Percentiles rank a stretch among this genome's conserved stretches.
phyloP scores from a whole-genome alignment of 2,888 invertebrate genomes.

The Hermaeophaga mercurialis region DNA sequence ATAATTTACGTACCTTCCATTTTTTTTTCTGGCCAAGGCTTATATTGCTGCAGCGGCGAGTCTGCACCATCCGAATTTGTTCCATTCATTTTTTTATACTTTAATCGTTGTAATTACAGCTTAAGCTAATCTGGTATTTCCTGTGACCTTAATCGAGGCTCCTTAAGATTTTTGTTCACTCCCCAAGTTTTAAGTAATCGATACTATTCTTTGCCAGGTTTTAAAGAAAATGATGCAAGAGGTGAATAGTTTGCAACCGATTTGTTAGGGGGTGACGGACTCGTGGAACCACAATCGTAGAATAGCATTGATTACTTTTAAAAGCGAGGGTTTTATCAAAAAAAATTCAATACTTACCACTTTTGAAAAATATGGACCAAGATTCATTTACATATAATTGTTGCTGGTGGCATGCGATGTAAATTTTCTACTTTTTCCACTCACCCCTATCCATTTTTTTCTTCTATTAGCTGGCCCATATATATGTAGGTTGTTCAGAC shows the following conservation, averaged over 20 bases:
- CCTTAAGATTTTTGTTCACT: not conserved
- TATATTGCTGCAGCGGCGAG: constrained; percentile 57
- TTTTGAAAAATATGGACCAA: too few relatives aligned
- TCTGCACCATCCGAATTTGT: constrained; percentile 14
- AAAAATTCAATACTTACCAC: too few relatives aligned
- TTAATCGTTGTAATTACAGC: constrained; percentile 8
- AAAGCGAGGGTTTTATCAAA: too few relatives aligned
- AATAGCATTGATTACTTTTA: too few relatives aligned
- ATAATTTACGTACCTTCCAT: constrained; percentile 57
- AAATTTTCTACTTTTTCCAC: too few relatives aligned
- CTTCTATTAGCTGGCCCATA: too few relatives aligned
- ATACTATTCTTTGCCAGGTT: not conserved
- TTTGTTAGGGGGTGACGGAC: too few relatives aligned
- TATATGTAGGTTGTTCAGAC: too few relatives aligned
- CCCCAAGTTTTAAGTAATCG: not conserved
- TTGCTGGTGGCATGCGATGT: too few relatives aligned
- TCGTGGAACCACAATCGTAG: too few relatives aligned
- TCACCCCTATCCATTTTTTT: too few relatives aligned
- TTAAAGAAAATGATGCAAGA: constrained; percentile 9
- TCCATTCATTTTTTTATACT: constrained; percentile 20
- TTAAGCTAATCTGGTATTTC: constrained; percentile 18
- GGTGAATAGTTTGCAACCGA: not conserved
- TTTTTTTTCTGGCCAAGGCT: constrained; percentile 64
- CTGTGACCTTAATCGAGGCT: constrained; percentile 14
- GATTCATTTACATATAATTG: too few relatives aligned